Conservation (phyloP, 2,113 vertebrate genomes). For the Zosterops borbonicus region DNA sequence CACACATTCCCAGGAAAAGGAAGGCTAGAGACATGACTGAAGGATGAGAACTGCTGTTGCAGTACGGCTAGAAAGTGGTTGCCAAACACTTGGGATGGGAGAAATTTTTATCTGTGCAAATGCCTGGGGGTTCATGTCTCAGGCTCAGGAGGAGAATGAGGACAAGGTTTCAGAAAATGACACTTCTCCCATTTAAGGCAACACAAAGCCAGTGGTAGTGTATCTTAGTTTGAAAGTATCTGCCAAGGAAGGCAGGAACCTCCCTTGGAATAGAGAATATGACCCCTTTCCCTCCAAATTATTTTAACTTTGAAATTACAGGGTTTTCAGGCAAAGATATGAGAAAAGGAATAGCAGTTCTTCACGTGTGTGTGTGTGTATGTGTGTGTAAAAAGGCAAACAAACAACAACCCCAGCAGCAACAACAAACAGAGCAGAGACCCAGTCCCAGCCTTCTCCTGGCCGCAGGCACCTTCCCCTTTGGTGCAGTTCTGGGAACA, state of each 20-base stretch:
- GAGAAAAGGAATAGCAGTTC: background rate
- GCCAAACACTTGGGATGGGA: background rate
- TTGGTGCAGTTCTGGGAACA: background rate
- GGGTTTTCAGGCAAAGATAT: background rate
- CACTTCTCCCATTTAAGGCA: background rate
- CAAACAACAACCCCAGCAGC: background rate
- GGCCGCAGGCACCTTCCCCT: background rate
- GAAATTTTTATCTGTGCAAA: background rate
- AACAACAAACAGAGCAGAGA: rapidly evolving
- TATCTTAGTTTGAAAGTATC: background rate
- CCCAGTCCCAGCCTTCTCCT: background rate
- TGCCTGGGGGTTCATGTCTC: background rate
- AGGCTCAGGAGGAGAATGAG: background rate
- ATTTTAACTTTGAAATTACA: rapidly evolving
- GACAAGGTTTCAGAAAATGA: background rate
- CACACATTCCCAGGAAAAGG: background rate
- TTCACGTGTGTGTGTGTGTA: rapidly evolving
- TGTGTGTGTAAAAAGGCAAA: background rate
- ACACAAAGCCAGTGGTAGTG: background rate
- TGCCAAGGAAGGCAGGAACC: rapidly evolving
- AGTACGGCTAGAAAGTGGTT: background rate
- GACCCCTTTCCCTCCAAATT: rapidly evolving
- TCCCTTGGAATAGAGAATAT: background rate
- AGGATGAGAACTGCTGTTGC: background rate
- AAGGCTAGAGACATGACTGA: background rate